phyloP scores from a whole-genome alignment of 2,888 invertebrate species.

The Incurvaria masculella region DNA sequence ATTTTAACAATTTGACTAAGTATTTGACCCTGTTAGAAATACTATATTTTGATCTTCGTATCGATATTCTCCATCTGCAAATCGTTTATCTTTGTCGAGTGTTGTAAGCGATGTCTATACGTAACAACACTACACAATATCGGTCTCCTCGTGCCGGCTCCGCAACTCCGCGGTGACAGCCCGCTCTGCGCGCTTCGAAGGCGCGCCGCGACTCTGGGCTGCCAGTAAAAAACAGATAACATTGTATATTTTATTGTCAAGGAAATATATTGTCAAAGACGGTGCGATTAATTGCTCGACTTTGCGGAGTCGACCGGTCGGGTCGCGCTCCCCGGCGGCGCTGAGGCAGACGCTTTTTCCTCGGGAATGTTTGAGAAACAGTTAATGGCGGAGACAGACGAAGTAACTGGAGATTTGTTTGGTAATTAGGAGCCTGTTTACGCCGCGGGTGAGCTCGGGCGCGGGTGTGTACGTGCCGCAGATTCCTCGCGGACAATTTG shows the following conservation, averaged over 20 bases:
- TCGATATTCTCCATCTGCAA: too few species aligned
- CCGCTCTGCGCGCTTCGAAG: background rate
- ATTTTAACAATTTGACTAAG: too few species aligned
- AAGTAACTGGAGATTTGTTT: background rate
- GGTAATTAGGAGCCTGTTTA: background rate
- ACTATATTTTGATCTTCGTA: too few species aligned
- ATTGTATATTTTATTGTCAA: constrained; percentile 49
- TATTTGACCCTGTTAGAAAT: too few species aligned
- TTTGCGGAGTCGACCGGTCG: background rate
- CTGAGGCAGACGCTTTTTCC: background rate
- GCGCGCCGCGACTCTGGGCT: constrained; percentile 23
- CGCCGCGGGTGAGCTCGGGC: background rate
- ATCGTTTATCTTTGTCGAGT: background rate
- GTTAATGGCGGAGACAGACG: background rate
- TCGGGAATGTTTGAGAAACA: background rate
- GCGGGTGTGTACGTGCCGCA: too few species aligned
- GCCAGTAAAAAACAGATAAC: constrained; percentile 37
- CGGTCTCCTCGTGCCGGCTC: background rate
- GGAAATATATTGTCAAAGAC: constrained; percentile 49
- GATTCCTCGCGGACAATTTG: too few species aligned
- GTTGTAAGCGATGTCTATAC: too few species aligned
- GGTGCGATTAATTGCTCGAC: constrained; percentile 34
- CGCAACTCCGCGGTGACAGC: background rate
- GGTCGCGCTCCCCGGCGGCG: too few species aligned
- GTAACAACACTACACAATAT: background rate